Conservation (phyloP, 2,888 invertebrate genomes). For the Cheilosia soror region DNA sequence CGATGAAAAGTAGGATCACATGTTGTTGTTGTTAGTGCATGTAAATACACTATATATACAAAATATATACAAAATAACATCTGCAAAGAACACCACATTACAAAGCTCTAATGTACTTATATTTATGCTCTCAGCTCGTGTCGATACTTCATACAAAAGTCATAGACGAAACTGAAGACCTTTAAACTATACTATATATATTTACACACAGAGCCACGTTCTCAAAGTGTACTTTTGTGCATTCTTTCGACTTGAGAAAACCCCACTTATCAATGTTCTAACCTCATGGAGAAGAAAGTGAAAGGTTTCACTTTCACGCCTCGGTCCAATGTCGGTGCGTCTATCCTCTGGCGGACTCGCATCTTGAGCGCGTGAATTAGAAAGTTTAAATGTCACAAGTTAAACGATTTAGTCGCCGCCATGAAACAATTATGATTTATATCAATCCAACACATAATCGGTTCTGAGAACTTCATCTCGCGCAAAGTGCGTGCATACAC, state of each 20-base stretch:
- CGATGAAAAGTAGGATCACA: too few species aligned
- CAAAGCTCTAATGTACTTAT: too few species aligned
- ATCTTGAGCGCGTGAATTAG: constrained; percentile 22
- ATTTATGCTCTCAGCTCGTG: too few species aligned
- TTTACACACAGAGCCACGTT: too few species aligned
- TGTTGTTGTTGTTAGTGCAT: too few species aligned
- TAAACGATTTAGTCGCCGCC: constrained; percentile 17
- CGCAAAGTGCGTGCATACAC: constrained; percentile 16
- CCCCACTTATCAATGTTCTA: constrained; percentile 3
- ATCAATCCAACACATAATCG: constrained; percentile 17
- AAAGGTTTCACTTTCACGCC: constrained; percentile 54
- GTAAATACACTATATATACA: too few species aligned
- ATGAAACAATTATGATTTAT: constrained; percentile 26
- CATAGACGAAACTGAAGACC: neutral
- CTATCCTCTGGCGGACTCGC: neutral
- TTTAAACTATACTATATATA: neutral
- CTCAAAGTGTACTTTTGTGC: too few species aligned
- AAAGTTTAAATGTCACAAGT: constrained; percentile 49
- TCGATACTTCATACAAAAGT: too few species aligned
- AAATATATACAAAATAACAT: too few species aligned
- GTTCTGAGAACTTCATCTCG: constrained; percentile 54
- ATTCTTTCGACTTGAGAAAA: constrained; percentile 7
- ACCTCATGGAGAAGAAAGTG: constrained; percentile 40
- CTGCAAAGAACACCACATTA: too few species aligned
- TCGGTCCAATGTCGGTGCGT: constrained; percentile 24